Base-by-base conservation (phyloP, 2,797 vertebrate genomes). In the Aeoliscus strigatus region DNA sequence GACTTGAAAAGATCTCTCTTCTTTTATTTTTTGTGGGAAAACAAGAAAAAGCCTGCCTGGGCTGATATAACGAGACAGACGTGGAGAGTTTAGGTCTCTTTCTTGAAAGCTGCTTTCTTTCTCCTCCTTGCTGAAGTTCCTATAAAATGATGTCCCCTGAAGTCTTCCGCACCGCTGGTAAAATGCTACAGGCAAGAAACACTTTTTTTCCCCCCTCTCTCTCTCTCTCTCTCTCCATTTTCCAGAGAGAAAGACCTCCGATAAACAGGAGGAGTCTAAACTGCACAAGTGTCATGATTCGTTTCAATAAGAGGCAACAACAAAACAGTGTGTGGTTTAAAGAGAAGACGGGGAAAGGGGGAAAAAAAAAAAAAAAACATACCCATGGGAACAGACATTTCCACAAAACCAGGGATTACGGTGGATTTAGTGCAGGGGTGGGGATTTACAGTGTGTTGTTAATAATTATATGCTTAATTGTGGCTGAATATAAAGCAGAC, bases 391-490 rank as follows among this genome's bases (percentile, higher is more conserved):
- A 46, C 66, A 47, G 61, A 66, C 60, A 75, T 80, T 79, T 75
- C 44, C 59, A 73, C 65, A 67, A 79, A 79, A 66, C 60, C 34
- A 26, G 15, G 55, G 74, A 77, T 85, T 77, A 79, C 38, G 38
- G 9, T 51, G 74, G 77, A 70, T 85, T 81, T 75, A 71, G 42
- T 38, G 50, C 64, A 63, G 55, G 61, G 70, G 59, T 42, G 62
- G 59, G 79, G 83, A 78, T 86, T 77, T 75, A 73, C 72, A 74
- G 55, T 59, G 60, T 60, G 64, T 61, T 70, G 53, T 65, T 73
- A 51, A 71, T 81, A 80, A 86, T 81, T 73, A 81, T 78, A 74
- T 81, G 63, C 77, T 74, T 66, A 77, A 77, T 81, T 82, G 64
- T 66, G 26, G 12, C 42, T 69, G 64, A 77, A 83, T 83, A 77